Conservation (phyloP, 1,140 invertebrate genomes). For the Cecropterus lyciades region DNA sequence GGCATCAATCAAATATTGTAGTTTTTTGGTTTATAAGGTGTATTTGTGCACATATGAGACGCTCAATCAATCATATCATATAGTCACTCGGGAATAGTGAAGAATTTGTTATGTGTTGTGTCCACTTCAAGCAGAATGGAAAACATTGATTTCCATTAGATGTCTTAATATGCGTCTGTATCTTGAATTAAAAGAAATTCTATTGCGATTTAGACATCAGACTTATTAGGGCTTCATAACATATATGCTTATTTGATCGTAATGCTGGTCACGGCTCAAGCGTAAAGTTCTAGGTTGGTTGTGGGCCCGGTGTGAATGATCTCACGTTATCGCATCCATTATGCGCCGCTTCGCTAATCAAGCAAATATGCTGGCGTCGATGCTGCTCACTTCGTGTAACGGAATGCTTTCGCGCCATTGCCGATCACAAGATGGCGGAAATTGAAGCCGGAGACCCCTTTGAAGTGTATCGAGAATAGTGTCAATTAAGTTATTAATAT, state of each 20-base stretch:
- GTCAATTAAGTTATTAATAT: background rate
- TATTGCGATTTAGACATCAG: too few relatives aligned
- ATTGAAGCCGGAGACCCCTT: slow-evolving; percentile 35
- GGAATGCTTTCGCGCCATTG: slow-evolving; percentile 51
- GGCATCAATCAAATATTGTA: too few relatives aligned
- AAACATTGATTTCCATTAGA: too few relatives aligned
- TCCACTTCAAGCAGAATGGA: too few relatives aligned
- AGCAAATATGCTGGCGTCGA: slow-evolving; percentile 36
- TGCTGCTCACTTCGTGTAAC: slow-evolving; percentile 47
- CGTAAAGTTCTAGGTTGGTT: slow-evolving; percentile 35
- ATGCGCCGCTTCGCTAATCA: slow-evolving; percentile 56
- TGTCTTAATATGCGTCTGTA: too few relatives aligned
- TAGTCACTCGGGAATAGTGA: too few relatives aligned
- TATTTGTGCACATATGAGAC: too few relatives aligned
- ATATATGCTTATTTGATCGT: background rate
- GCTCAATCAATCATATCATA: too few relatives aligned
- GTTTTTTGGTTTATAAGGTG: too few relatives aligned
- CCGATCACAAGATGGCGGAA: slow-evolving; percentile 55
- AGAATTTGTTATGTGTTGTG: too few relatives aligned
- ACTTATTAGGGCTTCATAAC: too few relatives aligned
- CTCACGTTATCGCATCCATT: slow-evolving; percentile 40
- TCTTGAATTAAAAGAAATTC: too few relatives aligned
- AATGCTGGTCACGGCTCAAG: slow-evolving; percentile 4
- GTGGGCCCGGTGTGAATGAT: slow-evolving; percentile 40
- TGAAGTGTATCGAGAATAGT: background rate